phyloP scores from a whole-genome alignment of 2,113 vertebrate species.

The Cathartes aura region DNA sequence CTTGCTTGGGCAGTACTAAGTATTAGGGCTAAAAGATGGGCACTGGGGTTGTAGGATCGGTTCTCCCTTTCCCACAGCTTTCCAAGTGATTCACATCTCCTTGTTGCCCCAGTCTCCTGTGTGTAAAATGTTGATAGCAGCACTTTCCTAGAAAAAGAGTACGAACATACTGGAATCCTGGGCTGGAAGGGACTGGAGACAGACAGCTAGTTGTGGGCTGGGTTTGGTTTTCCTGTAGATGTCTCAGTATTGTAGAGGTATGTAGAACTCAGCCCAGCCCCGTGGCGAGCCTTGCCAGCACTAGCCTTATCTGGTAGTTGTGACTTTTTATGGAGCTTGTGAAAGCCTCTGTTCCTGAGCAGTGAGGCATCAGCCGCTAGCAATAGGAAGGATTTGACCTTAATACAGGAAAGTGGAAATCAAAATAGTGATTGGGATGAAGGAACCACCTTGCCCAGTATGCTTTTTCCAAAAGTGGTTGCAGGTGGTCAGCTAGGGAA shows the following conservation, averaged over 20 bases:
- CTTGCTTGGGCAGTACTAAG: not conserved
- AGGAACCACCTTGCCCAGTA: not conserved
- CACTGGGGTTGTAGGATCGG: not conserved
- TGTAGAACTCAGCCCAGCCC: conserved; percentile 17
- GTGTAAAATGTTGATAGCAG: not conserved
- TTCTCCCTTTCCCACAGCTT: not conserved
- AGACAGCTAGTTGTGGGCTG: not conserved
- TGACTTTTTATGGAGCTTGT: conserved; percentile 33
- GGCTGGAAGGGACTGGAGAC: not conserved
- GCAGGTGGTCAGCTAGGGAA: not conserved
- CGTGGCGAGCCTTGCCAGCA: not conserved
- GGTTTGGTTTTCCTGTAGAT: not conserved
- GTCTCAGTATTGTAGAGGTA: not conserved
- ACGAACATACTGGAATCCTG: not conserved
- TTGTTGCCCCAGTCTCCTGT: not conserved
- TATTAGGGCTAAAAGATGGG: not conserved
- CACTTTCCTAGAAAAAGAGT: not conserved
- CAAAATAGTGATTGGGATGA: not conserved
- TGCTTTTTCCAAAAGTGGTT: not conserved
- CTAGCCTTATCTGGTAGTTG: not conserved
- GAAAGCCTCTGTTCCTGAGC: not conserved
- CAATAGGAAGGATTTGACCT: not conserved
- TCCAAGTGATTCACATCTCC: not conserved
- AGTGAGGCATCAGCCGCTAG: not conserved
- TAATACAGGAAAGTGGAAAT: not conserved